A percentile compares a stretch with the other conserved stretches of the same genome.
Conservation (phyloP, 2,888 invertebrate genomes). For the Leptopilina syphax region DNA sequence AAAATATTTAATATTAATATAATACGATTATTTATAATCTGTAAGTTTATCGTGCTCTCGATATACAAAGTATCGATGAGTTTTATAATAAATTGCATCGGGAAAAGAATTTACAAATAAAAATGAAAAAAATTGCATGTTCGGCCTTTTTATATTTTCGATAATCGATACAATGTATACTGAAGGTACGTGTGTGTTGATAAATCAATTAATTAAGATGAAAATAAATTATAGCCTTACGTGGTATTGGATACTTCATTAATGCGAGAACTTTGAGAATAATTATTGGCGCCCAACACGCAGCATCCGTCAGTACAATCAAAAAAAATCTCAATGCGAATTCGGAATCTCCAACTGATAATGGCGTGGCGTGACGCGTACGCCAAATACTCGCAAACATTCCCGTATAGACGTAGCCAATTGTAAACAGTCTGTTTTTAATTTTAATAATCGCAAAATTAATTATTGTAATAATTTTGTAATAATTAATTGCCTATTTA, state of each 20-base stretch:
- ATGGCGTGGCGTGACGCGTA: slow-evolving; percentile 81
- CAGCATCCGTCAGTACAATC: slow-evolving; percentile 84
- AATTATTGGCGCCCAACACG: slow-evolving; percentile 86
- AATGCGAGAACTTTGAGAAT: slow-evolving; percentile 82
- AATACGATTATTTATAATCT: neutral
- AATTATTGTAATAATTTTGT: neutral
- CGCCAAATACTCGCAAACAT: slow-evolving; percentile 82
- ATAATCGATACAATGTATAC: neutral
- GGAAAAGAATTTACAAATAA: neutral
- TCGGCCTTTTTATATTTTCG: no score
- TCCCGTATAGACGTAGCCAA: slow-evolving; percentile 80
- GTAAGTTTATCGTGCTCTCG: neutral
- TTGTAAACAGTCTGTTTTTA: slow-evolving; percentile 78
- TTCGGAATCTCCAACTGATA: slow-evolving; percentile 81
- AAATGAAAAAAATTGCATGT: neutral
- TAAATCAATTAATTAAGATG: slow-evolving; percentile 14
- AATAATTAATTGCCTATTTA: neutral
- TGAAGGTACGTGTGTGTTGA: neutral
- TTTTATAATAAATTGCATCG: neutral
- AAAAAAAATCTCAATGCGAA: slow-evolving; percentile 84
- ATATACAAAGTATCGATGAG: neutral
- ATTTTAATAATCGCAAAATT: neutral
- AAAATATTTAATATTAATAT: neutral
- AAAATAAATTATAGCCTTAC: slow-evolving; percentile 71
- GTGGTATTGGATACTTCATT: slow-evolving; percentile 71